phyloP scores from a whole-genome alignment of 2,113 vertebrate genomes.

The Nyctereutes procyonoides region DNA sequence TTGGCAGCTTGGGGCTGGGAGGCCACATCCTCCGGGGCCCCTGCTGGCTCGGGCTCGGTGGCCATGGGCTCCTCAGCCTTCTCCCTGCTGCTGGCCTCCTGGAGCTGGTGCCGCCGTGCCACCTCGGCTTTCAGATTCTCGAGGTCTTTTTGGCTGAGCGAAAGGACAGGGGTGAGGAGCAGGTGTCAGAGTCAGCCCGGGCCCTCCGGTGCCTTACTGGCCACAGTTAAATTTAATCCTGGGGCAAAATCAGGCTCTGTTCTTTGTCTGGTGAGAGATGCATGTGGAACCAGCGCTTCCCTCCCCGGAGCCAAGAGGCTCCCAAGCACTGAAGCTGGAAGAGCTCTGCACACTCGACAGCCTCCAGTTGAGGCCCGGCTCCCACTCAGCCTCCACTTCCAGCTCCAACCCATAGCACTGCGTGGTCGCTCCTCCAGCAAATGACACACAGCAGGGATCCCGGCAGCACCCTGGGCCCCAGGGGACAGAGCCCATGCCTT shows the following conservation, averaged over 20 bases:
- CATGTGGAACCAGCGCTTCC: background rate
- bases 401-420: background rate
- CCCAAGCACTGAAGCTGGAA: background rate
- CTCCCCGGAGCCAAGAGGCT: background rate
- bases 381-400: background rate
- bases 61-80: conserved; percentile 78
- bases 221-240: background rate
- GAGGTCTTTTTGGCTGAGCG: conserved; percentile 96
- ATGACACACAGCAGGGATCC: accelerated
- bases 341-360: background rate
- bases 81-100: conserved; percentile 91
- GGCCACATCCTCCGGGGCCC: conserved; percentile 77
- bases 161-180: conserved; percentile 42
- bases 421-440: background rate
- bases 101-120: conserved; percentile 95
- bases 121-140: conserved; percentile 99
- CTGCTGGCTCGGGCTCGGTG: conserved; percentile 84
- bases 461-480: accelerated
- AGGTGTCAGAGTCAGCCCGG: conserved; percentile 50
- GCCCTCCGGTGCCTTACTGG: background rate
- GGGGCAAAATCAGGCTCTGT: background rate
- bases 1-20: conserved; percentile 59
- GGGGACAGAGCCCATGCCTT: background rate
- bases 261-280: background rate
- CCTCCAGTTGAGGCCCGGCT: background rate